A percentile compares a stretch with the other conserved stretches of the same genome.
Conservation (phyloP, 2,797 vertebrate genomes). For the Schizothorax lantsangensis region DNA sequence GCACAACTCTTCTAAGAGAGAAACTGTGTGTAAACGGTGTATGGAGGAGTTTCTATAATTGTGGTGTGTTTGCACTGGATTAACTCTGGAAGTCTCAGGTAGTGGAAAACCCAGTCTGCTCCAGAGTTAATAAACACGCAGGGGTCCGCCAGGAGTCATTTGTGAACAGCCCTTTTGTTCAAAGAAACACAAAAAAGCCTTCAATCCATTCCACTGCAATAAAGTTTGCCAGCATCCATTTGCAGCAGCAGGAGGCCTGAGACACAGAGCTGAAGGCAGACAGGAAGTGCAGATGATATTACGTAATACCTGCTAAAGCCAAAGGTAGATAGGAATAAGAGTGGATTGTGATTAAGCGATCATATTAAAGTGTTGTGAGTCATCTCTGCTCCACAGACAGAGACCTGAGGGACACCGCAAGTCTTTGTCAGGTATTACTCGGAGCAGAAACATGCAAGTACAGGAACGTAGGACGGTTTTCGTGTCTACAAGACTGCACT, state of each 20-base stretch:
- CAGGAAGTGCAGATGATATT: not conserved
- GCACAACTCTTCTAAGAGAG: not conserved
- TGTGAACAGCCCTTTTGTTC: conserved; percentile 47
- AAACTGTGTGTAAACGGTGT: conserved; percentile 13
- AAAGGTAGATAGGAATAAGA: not conserved
- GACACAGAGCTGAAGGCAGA: not conserved
- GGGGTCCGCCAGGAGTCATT: conserved; percentile 8
- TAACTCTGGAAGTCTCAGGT: conserved; percentile 33
- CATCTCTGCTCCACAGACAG: not conserved
- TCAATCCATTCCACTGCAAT: not conserved
- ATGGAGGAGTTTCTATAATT: not conserved
- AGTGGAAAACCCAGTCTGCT: conserved; percentile 37
- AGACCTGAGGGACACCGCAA: not conserved
- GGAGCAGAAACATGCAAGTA: not conserved
- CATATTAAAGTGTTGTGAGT: not conserved
- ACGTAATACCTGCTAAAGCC: not conserved
- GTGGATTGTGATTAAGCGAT: not conserved
- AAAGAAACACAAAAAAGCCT: conserved; percentile 39
- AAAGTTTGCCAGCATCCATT: conserved; percentile 20
- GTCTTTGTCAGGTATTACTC: not conserved
- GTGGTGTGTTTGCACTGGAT: conserved; percentile 42
- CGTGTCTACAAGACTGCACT: not conserved
- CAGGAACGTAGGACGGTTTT: not conserved
- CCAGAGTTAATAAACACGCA: conserved; percentile 44
- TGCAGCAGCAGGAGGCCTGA: conserved; percentile 13